Evolutionary conservation across 2,888 invertebrate species (phyloP).

Genomic region (Sipha maydis): DNA sequence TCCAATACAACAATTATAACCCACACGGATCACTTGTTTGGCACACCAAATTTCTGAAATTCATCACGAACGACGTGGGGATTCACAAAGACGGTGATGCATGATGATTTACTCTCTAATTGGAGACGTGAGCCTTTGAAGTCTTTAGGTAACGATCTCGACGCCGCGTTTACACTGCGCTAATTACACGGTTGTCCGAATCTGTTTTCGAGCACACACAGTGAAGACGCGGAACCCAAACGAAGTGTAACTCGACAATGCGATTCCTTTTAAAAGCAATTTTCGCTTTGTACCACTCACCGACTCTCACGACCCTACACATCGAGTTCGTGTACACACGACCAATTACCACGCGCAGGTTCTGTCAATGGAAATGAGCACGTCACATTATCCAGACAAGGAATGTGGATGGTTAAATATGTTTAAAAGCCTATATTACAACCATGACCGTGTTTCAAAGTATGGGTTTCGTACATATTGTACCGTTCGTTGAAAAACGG

Average conservation of each 20-base stretch:
- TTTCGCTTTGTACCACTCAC: not conserved
- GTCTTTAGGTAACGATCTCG: slow-evolving; percentile 29
- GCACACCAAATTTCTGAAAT: not conserved
- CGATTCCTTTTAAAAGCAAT: not conserved
- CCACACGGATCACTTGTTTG: not conserved
- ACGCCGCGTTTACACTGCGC: not conserved
- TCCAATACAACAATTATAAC: not conserved
- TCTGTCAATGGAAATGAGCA: no score
- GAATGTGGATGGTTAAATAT: no score
- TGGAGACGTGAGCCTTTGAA: slow-evolving; percentile 45
- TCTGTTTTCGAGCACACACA: not conserved
- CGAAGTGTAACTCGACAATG: not conserved
- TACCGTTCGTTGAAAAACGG: no score
- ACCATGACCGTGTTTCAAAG: no score
- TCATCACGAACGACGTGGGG: not conserved
- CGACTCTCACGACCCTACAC: not conserved
- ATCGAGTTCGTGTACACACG: not conserved
- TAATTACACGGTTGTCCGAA: slow-evolving; percentile 41
- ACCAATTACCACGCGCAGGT: not conserved
- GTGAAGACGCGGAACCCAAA: not conserved
- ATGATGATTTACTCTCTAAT: slow-evolving; percentile 23
- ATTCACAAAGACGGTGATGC: not conserved
- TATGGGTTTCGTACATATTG: no score
- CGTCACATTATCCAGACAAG: no score
- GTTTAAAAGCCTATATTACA: no score